Conservation (phyloP, 2,113 vertebrate genomes). For the Ctenomys sociabilis region DNA sequence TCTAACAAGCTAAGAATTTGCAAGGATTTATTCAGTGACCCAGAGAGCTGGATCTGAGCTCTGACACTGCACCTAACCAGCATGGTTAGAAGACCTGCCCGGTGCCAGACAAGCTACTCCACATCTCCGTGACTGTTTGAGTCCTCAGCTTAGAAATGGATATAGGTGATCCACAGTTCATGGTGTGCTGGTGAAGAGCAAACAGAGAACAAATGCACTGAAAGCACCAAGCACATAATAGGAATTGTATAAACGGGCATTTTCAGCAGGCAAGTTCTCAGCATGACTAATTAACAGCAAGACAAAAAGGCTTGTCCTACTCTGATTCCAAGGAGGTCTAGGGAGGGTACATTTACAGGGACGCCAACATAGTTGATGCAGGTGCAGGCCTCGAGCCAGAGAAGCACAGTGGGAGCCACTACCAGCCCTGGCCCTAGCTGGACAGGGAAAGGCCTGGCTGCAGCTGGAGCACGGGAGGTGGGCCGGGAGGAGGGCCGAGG, state of each 20-base stretch:
- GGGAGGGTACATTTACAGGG: background rate
- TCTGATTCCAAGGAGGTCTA: background rate
- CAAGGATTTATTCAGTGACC: background rate
- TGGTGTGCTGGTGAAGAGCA: background rate
- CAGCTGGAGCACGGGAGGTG: background rate
- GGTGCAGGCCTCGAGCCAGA: background rate
- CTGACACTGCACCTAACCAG: background rate
- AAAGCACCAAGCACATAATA: background rate
- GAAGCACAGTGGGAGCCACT: too few relatives aligned
- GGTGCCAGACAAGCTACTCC: background rate
- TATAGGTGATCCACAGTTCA: background rate
- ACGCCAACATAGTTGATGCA: background rate
- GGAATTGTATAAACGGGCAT: background rate
- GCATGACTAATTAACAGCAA: background rate
- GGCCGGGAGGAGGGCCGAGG: background rate
- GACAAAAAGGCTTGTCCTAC: background rate
- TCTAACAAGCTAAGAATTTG: background rate
- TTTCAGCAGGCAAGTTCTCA: background rate
- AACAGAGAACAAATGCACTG: background rate
- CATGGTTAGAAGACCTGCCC: background rate
- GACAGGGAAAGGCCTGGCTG: background rate
- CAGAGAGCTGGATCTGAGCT: background rate
- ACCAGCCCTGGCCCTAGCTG: background rate
- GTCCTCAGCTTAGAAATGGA: constrained; percentile 10
- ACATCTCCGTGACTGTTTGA: background rate